Percentiles rank a stretch among this genome's conserved stretches.
Evolutionary conservation across 2,888 invertebrate species (phyloP).

Genomic region (Microplitis manilae): DNA sequence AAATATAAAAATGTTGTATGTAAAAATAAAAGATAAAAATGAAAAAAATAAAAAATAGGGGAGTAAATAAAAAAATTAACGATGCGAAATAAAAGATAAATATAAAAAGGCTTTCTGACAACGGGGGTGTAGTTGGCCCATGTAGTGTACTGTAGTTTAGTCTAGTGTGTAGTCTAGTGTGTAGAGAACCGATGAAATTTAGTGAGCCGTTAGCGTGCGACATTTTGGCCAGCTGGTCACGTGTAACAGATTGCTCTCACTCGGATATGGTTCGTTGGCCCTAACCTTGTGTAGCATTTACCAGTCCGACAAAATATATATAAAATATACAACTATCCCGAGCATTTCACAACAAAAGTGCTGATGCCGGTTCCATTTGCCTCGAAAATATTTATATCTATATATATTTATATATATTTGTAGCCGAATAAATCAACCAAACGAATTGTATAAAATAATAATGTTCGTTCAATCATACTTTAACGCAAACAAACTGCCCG

Average conservation of each 20-base stretch:
- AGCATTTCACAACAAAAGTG: not conserved
- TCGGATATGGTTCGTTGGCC: constrained; percentile 40
- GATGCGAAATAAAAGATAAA: constrained; percentile 51
- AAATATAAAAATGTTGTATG: constrained; percentile 1
- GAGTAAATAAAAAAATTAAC: not conserved
- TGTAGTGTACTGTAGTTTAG: constrained; percentile 19
- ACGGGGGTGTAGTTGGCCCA: constrained; percentile 12
- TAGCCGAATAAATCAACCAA: constrained; percentile 24
- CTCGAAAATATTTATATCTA: not conserved
- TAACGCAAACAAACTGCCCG: constrained; percentile 10
- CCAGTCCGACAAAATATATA: constrained; percentile 34
- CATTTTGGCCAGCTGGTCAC: constrained; percentile 59
- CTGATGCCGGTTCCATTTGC: not conserved
- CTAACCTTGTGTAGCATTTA: constrained; percentile 47
- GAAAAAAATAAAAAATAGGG: not conserved
- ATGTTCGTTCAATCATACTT: constrained; percentile 32
- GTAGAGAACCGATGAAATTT: constrained; percentile 56
- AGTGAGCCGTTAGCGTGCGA: constrained; percentile 61
- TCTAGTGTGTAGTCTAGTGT: constrained; percentile 17
- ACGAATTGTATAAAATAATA: constrained; percentile 29
- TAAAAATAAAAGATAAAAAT: not conserved
- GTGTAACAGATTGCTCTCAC: constrained; percentile 55
- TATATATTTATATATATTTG: not conserved
- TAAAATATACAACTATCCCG: not conserved
- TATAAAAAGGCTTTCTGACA: constrained; percentile 47